Conservation (phyloP, 2,888 invertebrate genomes). For the Helicoverpa assulta region DNA sequence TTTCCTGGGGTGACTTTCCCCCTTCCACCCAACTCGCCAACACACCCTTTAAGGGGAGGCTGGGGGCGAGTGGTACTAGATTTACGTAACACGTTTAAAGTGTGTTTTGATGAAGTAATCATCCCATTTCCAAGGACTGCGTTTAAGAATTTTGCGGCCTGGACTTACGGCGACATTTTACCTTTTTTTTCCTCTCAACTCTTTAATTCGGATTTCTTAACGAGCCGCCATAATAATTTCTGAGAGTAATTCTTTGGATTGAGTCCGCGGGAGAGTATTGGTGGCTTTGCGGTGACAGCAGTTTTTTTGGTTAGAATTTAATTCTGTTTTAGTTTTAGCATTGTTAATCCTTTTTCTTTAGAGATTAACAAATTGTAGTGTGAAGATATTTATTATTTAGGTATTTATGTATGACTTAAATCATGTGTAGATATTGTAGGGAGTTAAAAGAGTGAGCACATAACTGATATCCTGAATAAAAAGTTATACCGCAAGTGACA, state of each 20-base stretch:
- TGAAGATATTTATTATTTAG: neutral
- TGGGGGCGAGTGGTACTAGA: conserved; percentile 86
- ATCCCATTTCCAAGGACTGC: conserved; percentile 89
- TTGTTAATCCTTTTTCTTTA: neutral
- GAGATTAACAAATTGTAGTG: neutral
- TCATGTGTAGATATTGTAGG: no score
- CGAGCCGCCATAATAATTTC: conserved; percentile 82
- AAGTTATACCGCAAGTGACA: no score
- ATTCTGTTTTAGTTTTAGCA: conserved; percentile 53
- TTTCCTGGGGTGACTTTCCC: conserved; percentile 77
- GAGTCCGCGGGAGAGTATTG: conserved; percentile 71
- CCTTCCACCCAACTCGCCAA: conserved; percentile 68
- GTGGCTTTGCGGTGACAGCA: conserved; percentile 59
- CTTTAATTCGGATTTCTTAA: conserved; percentile 87
- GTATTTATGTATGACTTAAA: no score
- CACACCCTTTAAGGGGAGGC: conserved; percentile 83
- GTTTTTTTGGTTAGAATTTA: conserved; percentile 40
- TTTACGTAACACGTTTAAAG: conserved; percentile 91
- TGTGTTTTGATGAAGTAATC: conserved; percentile 91
- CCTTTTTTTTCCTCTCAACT: conserved; percentile 80
- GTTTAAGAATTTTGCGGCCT: conserved; percentile 89
- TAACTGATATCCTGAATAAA: no score
- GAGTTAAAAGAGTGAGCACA: no score
- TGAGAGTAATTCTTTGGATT: conserved; percentile 74
- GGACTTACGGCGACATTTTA: conserved; percentile 80